A percentile compares a stretch with the other conserved stretches of the same genome.
Conservation (phyloP, 2,113 vertebrate species). For the Antechinus flavipes region DNA sequence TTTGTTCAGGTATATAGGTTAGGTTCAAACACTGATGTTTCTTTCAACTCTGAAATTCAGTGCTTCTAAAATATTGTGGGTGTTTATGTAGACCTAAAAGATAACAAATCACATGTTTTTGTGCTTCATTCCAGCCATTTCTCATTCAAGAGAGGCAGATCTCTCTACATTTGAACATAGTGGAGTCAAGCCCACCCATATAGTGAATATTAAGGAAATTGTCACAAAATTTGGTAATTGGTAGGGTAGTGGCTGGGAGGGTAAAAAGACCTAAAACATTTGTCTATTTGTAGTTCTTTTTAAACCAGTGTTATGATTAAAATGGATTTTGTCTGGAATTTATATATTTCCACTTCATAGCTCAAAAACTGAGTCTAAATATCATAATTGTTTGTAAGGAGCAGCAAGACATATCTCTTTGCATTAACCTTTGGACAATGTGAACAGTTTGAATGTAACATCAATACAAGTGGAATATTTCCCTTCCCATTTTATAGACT, state of each 20-base stretch:
- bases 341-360: constrained; percentile 14
- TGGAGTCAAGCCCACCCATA: background rate
- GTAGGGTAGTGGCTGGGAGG: background rate
- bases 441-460: constrained; percentile 10
- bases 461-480: background rate
- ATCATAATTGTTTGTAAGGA: constrained; percentile 26
- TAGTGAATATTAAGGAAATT: background rate
- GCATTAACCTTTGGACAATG: background rate
- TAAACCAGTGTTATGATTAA: background rate
- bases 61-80: background rate
- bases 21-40: too few species aligned
- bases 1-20: too few species aligned
- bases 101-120: background rate
- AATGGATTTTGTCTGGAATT: background rate
- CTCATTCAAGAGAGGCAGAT: background rate
- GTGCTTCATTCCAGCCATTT: background rate
- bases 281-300: background rate
- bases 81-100: background rate
- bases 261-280: background rate
- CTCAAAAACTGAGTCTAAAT: constrained; percentile 4
- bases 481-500: background rate
- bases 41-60: too few species aligned
- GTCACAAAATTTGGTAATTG: background rate
- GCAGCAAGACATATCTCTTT: background rate
- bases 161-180: background rate